Base-by-base conservation (phyloP, 2,113 vertebrate genomes). In the Trinectes maculatus region DNA sequence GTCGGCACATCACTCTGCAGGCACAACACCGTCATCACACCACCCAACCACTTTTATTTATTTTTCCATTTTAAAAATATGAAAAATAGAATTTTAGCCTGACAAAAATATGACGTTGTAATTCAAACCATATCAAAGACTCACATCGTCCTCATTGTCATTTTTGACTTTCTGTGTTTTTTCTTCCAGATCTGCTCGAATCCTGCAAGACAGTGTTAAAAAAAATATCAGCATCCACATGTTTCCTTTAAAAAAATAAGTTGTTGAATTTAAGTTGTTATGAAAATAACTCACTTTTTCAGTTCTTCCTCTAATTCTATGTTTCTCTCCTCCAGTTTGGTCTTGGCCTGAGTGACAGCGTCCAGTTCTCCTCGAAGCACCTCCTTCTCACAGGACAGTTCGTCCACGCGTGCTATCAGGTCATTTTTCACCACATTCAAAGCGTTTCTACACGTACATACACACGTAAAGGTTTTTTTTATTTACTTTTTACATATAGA, bases 351-450 rank as follows among this genome's bases (percentile, higher is more conserved):
- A 64, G 91, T 94, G 77, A 96, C 91, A 15, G 95, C 93, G 1
- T 95, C 91, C 86, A 98, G 60, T 80, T 99, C 97, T 9, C 95
- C 94, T 52, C 92, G 94, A 3, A 99, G 88, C 6, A 94, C 95
- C 43, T 96, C 96, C 63, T 94, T 96, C 89, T 98, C 96, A 63
- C 98, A 99, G n/a, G 93, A 89, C 89, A 99, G 79, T 43, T 98
- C 96, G 46, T 99, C 96, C 84, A 99, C 86, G 52, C 91, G 95
- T 16, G 94, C 94, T 43, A 99, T 98, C 79, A 99, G 92, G 78
- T 99, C 96, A 29, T 99, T 98, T 82, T 98, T 99, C 87, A 96
- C 96, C 73, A 98, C 94, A 44, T 98, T 98, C 92, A 99, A 86
- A 61, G 97, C 96, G 71, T 99, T 98, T 93, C 98, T 99, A 77